Conservation (phyloP, 2,113 vertebrate species). For the Empidonax traillii region DNA sequence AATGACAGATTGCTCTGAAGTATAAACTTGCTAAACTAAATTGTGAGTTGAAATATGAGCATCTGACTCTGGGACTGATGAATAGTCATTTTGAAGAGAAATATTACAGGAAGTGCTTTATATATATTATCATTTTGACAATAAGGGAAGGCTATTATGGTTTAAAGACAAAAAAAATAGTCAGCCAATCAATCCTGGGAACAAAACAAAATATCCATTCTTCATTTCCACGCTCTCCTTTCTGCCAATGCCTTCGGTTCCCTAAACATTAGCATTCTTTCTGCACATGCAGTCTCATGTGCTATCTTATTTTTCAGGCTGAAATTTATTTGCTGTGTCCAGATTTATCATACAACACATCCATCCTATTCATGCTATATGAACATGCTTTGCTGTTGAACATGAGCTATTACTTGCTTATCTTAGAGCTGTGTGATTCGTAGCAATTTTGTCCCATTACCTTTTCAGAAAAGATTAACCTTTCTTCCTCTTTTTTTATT, state of each 20-base stretch:
- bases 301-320: constrained; percentile 63
- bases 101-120: constrained; percentile 66
- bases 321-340: constrained; percentile 60
- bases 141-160: constrained; percentile 63
- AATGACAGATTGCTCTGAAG: constrained; percentile 54
- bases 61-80: constrained; percentile 37
- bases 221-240: constrained; percentile 30
- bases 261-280: constrained; percentile 60
- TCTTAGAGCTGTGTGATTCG: constrained; percentile 40
- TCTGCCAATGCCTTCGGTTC: constrained; percentile 19
- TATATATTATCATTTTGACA: constrained; percentile 67
- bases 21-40: constrained; percentile 65
- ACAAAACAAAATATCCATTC: constrained; percentile 58
- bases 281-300: constrained; percentile 47
- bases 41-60: constrained; percentile 61
- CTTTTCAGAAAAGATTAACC: constrained; percentile 47
- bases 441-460: constrained; percentile 42
- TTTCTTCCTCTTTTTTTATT: neutral
- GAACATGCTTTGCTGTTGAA: constrained; percentile 63
- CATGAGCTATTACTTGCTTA: constrained; percentile 62
- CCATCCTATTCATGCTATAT: constrained; percentile 65
- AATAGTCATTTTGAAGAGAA: constrained; percentile 61
- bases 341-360: constrained; percentile 62
- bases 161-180: constrained; percentile 59
- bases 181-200: constrained; percentile 59